Conservation (phyloP, 2,797 vertebrate genomes). For the Sebastes aleutianus region DNA sequence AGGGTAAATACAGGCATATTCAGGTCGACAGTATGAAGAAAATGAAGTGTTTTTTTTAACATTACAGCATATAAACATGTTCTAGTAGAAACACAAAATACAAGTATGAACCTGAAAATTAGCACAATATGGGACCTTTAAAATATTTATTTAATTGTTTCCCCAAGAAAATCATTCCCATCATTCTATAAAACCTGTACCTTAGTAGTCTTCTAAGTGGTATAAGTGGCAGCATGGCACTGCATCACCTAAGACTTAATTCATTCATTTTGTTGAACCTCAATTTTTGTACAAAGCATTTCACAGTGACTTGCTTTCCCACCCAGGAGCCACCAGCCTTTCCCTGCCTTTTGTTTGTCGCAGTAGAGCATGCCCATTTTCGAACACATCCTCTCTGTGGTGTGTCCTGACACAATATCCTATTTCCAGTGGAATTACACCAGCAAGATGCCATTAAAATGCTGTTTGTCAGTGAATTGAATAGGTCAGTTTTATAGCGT, state of each 20-base stretch:
- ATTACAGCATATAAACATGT: too few relatives aligned
- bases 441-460: neutral
- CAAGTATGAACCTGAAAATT: too few relatives aligned
- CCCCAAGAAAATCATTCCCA: neutral
- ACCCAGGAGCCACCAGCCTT: neutral
- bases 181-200: neutral
- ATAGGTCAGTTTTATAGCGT: neutral
- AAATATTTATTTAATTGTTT: neutral
- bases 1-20: too few relatives aligned
- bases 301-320: conserved; percentile 1
- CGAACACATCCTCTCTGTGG: neutral
- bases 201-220: too few relatives aligned
- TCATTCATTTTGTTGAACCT: neutral
- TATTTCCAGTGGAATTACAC: neutral
- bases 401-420: neutral
- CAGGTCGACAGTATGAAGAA: too few relatives aligned
- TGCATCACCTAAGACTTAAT: neutral
- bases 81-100: too few relatives aligned
- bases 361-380: neutral
- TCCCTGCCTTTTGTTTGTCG: neutral
- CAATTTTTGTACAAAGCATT: neutral
- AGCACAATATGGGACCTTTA: too few relatives aligned
- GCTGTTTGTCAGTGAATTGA: neutral
- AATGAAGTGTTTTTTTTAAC: rapidly evolving
- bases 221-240: neutral